These are phyloP conservation scores for Lithobates sylvaticus DNA, from an alignment of 2,797 vertebrate species.

Conservation along the genomic window DNA sequence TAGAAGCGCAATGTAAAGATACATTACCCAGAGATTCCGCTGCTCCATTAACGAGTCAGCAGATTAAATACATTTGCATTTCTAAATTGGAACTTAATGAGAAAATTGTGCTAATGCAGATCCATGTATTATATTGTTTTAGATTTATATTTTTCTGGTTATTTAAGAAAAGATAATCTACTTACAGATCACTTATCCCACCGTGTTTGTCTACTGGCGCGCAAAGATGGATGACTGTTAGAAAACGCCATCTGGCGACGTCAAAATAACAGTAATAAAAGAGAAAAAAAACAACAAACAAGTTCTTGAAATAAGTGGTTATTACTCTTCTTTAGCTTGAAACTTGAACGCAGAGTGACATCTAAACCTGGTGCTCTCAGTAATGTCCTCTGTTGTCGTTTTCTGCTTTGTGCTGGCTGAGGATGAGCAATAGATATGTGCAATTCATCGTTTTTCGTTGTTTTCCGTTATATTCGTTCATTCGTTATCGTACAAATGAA, in stretches of 20 bases:
- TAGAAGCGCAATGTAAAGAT: conserved; percentile 25
- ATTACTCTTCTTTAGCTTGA: conserved; percentile 19
- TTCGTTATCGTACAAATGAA: no score
- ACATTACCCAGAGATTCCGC: conserved; percentile 32
- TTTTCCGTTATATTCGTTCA: no score
- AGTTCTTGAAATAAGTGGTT: conserved; percentile 26
- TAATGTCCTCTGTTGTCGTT: background rate
- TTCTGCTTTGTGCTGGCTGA: no score
- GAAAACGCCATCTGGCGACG: conserved; percentile 30
- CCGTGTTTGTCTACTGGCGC: conserved; percentile 36
- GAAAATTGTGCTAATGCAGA: conserved; percentile 50
- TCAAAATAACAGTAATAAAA: conserved; percentile 9
- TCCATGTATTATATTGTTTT: conserved; percentile 35
- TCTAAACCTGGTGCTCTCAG: background rate
- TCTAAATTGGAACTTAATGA: conserved; percentile 60
- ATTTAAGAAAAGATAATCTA: conserved; percentile 50
- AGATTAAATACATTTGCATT: conserved; percentile 58
- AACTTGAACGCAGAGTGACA: background rate
- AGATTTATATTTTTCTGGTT: conserved; percentile 47
- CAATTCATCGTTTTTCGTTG: no score
- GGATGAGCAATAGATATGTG: no score
- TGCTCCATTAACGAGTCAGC: conserved; percentile 43
- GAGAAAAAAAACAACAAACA: conserved; percentile 14
- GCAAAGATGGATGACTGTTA: conserved; percentile 30
- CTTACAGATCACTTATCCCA: conserved; percentile 50